Percentiles rank a stretch among this genome's conserved stretches.
phyloP scores from a whole-genome alignment of 2,113 vertebrate species.

The Tichodroma muraria region DNA sequence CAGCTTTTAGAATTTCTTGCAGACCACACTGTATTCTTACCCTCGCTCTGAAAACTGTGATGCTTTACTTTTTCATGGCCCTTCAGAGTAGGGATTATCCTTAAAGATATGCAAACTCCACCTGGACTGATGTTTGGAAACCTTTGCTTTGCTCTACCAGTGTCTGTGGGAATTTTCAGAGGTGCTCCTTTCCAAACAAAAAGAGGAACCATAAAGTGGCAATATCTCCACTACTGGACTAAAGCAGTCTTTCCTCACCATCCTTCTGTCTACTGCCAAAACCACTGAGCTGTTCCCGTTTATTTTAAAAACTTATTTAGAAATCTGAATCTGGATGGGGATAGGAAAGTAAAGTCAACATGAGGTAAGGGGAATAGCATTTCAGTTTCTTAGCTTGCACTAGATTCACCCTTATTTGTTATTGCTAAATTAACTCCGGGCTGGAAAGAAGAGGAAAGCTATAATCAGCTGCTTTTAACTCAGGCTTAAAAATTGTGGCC shows the following conservation, averaged over 20 bases:
- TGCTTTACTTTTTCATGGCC: neutral
- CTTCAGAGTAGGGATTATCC: neutral
- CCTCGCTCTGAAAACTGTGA: neutral
- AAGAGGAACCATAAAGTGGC: neutral
- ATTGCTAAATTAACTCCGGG: constrained; percentile 9
- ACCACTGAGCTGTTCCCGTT: neutral
- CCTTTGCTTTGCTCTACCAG: neutral
- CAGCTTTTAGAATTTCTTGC: neutral
- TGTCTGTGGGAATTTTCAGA: neutral
- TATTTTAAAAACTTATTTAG: constrained; percentile 38
- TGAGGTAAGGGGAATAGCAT: neutral
- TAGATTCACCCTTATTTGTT: constrained; percentile 23
- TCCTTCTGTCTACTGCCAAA: neutral
- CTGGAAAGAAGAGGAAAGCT: neutral
- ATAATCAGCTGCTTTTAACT: constrained; percentile 22
- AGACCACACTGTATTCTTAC: neutral
- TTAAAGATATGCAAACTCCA: neutral
- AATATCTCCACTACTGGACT: neutral
- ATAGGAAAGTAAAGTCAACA: constrained; percentile 16
- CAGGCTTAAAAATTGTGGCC: neutral
- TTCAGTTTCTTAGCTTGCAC: neutral
- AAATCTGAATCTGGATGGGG: neutral
- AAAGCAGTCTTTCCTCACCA: neutral
- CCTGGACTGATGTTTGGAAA: neutral
- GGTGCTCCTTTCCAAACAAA: neutral